A percentile compares a stretch with the other conserved stretches of the same genome.
Evolutionary conservation across 2,888 invertebrate species (phyloP).

Genomic region (Clunio marinus): DNA sequence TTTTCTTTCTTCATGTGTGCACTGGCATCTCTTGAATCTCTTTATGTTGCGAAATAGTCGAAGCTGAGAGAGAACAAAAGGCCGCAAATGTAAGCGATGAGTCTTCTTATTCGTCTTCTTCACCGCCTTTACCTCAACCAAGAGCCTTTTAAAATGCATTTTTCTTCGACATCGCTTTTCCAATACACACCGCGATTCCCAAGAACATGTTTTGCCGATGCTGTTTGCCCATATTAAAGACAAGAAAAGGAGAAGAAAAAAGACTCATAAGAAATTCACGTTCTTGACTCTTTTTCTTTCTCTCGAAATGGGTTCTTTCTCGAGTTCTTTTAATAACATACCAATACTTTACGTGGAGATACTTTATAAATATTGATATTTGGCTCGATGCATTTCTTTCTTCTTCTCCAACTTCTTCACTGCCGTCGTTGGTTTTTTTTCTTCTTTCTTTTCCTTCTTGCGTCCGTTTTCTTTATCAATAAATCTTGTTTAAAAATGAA

Average conservation of each 20-base stretch:
- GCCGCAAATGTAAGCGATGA: neutral
- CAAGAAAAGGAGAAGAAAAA: neutral
- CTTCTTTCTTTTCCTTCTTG: neutral
- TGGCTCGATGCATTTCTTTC: constrained; percentile 21
- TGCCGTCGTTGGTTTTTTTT: neutral
- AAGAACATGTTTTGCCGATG: constrained; percentile 30
- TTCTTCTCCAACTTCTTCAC: constrained; percentile 8
- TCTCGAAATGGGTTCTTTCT: constrained; percentile 17
- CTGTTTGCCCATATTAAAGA: neutral
- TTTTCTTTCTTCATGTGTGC: neutral
- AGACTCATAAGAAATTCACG: constrained; percentile 26
- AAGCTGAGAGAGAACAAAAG: constrained; percentile 2
- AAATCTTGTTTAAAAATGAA: constrained; percentile 38
- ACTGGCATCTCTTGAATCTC: constrained; percentile 4
- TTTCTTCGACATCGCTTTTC: constrained; percentile 5
- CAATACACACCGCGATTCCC: constrained; percentile 18
- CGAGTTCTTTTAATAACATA: constrained; percentile 20
- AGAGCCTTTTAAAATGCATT: constrained; percentile 20
- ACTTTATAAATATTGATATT: constrained; percentile 39
- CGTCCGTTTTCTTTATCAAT: constrained; percentile 35
- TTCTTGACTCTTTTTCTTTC: constrained; percentile 19
- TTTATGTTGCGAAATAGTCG: neutral
- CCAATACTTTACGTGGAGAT: constrained; percentile 36
- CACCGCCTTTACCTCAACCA: neutral
- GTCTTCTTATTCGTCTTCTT: neutral